Conservation (phyloP, 2,113 vertebrate species). For the Microtus oregoni region DNA sequence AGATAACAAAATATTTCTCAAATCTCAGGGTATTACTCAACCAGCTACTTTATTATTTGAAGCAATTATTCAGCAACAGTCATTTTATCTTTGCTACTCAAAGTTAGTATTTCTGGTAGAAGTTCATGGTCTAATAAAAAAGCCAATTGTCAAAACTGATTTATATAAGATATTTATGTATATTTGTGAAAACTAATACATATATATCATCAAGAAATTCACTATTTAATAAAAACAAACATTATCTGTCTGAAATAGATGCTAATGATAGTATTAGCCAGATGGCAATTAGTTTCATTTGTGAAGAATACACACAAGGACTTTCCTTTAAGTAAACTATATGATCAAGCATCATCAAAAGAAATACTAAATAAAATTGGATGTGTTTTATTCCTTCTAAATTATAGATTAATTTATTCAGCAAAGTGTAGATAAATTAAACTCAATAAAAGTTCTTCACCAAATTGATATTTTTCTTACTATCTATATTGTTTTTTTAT, state of each 20-base stretch:
- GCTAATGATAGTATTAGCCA: background rate
- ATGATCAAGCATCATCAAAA: background rate
- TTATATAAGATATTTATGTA: background rate
- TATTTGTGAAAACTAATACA: too few species aligned
- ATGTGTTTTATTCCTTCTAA: background rate
- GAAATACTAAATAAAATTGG: background rate
- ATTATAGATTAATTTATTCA: background rate
- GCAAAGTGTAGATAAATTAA: slow-evolving; percentile 32
- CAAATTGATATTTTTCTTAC: background rate
- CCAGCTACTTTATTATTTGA: slow-evolving; percentile 57
- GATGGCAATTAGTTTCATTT: background rate
- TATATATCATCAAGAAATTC: background rate
- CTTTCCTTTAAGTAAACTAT: slow-evolving; percentile 2
- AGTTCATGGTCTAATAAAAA: background rate
- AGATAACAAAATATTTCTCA: slow-evolving; percentile 60
- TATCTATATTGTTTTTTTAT: background rate
- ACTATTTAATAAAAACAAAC: background rate
- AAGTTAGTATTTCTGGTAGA: background rate
- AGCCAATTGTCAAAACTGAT: background rate
- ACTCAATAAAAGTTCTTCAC: background rate
- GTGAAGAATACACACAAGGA: background rate
- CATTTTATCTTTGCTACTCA: slow-evolving; percentile 50
- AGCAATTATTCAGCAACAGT: slow-evolving; percentile 27
- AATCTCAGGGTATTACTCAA: slow-evolving; percentile 51
- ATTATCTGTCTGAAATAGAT: background rate